phyloP scores from a whole-genome alignment of 2,113 vertebrate genomes.

The Sylvilagus bachmani region DNA sequence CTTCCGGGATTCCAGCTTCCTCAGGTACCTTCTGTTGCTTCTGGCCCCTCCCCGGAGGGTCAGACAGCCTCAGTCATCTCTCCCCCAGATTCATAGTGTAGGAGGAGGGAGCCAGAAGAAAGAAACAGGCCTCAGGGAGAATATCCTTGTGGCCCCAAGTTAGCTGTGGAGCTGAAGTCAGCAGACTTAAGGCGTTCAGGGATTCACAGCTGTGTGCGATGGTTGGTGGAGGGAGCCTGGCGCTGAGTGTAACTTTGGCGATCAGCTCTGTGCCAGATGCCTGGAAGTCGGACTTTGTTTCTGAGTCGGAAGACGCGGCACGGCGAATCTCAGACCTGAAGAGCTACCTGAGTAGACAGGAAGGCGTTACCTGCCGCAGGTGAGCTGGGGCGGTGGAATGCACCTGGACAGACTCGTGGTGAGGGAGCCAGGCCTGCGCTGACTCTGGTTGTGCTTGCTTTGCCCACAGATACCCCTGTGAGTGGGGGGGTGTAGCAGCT shows the following conservation, averaged over 20 bases:
- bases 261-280: constrained; percentile 91
- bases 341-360: constrained; percentile 78
- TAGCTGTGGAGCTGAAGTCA: background rate
- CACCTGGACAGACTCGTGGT: too few relatives aligned
- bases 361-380: constrained; percentile 74
- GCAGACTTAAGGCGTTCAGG: background rate
- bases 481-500: constrained; percentile 90
- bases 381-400: constrained; percentile 37
- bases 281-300: constrained; percentile 91
- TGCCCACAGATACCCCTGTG: constrained; percentile 87
- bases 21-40: constrained; percentile 77
- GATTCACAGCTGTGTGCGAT: background rate
- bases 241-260: constrained; percentile 40
- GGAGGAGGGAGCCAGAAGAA: background rate
- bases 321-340: constrained; percentile 89
- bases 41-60: background rate
- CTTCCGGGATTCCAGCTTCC: constrained; percentile 89
- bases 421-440: background rate
- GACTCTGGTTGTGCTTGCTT: background rate
- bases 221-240: background rate
- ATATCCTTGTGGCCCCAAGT: background rate
- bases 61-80: background rate
- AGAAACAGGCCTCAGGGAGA: background rate
- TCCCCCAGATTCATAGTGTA: background rate
- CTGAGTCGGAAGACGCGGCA: constrained; percentile 91